Evolutionary conservation across 2,888 invertebrate genomes (phyloP).

Genomic region (Heliconius ismenius): DNA sequence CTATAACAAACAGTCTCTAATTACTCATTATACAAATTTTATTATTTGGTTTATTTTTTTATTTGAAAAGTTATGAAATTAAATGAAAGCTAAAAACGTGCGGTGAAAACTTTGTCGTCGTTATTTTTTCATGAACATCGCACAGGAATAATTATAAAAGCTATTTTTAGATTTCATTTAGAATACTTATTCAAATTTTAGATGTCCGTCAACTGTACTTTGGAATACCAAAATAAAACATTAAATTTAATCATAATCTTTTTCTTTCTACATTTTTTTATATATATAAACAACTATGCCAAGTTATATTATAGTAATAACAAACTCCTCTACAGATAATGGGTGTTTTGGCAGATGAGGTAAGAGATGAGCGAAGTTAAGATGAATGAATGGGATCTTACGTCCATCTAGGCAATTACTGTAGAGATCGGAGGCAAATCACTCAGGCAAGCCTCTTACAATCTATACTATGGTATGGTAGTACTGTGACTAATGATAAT

Average conservation of each 20-base stretch:
- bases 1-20: not conserved
- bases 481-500: conserved; percentile 43
- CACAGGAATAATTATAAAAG: conserved; percentile 6
- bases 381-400: conserved; percentile 44
- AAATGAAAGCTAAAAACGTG: conserved; percentile 10
- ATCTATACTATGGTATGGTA: conserved; percentile 35
- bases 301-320: conserved; percentile 22
- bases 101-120: conserved; percentile 5
- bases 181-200: conserved; percentile 4
- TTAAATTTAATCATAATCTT: not conserved
- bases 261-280: not conserved
- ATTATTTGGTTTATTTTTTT: conserved; percentile 13
- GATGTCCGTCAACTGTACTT: not conserved
- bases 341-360: conserved; percentile 43
- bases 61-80: conserved; percentile 18
- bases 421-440: conserved; percentile 43
- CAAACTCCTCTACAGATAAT: conserved; percentile 38
- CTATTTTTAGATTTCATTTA: conserved; percentile 1
- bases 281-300: not conserved
- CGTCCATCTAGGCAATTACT: conserved; percentile 42
- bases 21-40: conserved; percentile 12
- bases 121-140: conserved; percentile 9
- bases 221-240: not conserved
- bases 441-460: conserved; percentile 40
- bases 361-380: conserved; percentile 40